Base-by-base conservation (phyloP, 2,797 vertebrate species). In the Mus caroli region DNA sequence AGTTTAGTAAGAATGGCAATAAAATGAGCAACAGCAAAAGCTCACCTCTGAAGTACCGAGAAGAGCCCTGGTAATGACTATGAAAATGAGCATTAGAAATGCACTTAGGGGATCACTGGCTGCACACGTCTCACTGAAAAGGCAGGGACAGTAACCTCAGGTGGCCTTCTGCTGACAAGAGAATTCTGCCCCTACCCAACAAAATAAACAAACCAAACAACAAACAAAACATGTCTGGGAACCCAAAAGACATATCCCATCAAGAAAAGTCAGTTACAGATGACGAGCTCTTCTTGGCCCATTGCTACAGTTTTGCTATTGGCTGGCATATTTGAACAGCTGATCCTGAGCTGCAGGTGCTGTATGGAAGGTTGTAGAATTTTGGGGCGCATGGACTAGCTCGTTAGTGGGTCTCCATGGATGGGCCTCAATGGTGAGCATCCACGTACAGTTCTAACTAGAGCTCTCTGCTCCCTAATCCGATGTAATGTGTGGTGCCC, bases 21-120 rank as follows among this genome's bases (percentile, higher is more conserved):
- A 76, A 83, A 87, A 95, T 54, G 40, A 93, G n/a, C 69, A 92
- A 95, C 69, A 56, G 37, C 31, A 28, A 92, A 96, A 87, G 90
- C 52, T 92, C 4, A 89, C 52, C 62, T 96, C 46, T 71, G 31
- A 79, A 83, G 60, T 50, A n/a, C 34, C 75, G 62, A 79, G 92
- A 91, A 88, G 84, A 94, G 69, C 64, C 40, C 76, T 34, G 77
- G 88, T 11, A 11, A 82, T 7, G 15, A 86, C 69, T 91, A n/a
- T 12, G 83, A 94, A 90, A 89, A 0, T 17, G 26, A 90, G 56
- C 54, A 85, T 79, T 75, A 79, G 92, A 85, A 96, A 91, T 56
- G 56, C 78, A 64, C 83, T 89, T 94, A 71, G 78, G 75, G 37
- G 92, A 92, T 52, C 73, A 12, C 17, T 67, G 15, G 1, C 37